These are phyloP conservation scores for Oenanthe oenanthe DNA, from an alignment of 2,113 vertebrate genomes.

Conservation along the genomic window DNA sequence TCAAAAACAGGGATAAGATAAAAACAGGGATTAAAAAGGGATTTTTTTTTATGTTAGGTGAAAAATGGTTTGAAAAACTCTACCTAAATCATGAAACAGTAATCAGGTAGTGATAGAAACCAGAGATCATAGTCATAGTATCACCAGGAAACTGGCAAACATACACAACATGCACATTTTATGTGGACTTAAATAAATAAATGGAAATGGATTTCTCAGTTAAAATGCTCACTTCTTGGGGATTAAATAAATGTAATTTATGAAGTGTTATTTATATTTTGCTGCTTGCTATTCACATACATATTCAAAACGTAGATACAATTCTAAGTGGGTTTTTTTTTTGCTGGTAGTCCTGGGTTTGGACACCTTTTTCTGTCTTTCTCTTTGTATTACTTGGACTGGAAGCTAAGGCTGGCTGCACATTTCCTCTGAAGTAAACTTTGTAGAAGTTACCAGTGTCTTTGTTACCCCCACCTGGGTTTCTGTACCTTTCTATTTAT, in stretches of 20 bases:
- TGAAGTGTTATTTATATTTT: conserved; percentile 11
- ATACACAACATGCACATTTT: not conserved
- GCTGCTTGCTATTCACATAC: not conserved
- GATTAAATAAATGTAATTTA: not conserved
- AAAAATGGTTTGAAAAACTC: not conserved
- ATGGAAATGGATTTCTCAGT: not conserved
- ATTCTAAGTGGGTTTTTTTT: conserved; percentile 12
- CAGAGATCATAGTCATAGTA: not conserved
- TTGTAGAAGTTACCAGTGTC: not conserved
- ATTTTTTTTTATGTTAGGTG: not conserved
- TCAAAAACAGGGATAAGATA: no score
- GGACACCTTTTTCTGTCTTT: not conserved
- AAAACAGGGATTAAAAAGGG: not conserved
- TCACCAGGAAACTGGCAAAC: not conserved
- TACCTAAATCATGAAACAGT: not conserved
- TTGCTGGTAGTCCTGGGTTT: conserved; percentile 9
- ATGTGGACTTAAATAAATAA: not conserved
- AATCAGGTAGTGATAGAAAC: not conserved
- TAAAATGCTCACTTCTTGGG: not conserved
- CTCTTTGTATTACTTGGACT: not conserved
- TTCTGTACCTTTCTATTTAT: conserved; percentile 21
- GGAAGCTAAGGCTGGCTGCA: not conserved
- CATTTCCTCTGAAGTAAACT: not conserved
- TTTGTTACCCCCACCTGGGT: not conserved
- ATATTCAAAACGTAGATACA: not conserved